Conservation (phyloP, 2,113 vertebrate species). For the Brachyhypopomus gauderio region DNA sequence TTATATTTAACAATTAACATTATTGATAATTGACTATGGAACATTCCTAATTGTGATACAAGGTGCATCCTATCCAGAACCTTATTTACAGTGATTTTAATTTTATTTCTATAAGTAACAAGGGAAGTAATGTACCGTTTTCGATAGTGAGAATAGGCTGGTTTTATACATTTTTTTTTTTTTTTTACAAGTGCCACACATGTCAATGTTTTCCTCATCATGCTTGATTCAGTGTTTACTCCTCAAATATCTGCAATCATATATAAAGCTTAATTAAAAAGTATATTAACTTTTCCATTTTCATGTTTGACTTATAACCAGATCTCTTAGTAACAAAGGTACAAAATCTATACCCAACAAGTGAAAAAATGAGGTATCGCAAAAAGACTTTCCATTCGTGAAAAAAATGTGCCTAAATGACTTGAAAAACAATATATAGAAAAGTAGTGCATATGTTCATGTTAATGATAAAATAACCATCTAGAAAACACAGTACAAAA, state of each 20-base stretch:
- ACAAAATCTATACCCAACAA: slow-evolving; percentile 99
- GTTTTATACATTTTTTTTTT: slow-evolving; percentile 65
- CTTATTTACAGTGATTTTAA: slow-evolving; percentile 85
- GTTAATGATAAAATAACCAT: slow-evolving; percentile 99
- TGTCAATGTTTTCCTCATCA: slow-evolving; percentile 75
- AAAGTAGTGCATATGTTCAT: slow-evolving; percentile 99
- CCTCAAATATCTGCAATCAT: slow-evolving; percentile 84
- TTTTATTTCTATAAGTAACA: slow-evolving; percentile 70
- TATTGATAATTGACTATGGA: slow-evolving; percentile 83
- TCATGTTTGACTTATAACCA: slow-evolving; percentile 97
- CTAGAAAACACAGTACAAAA: slow-evolving; percentile 99
- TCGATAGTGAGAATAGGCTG: slow-evolving; percentile 70
- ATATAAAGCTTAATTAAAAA: slow-evolving; percentile 99
- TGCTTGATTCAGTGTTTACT: slow-evolving; percentile 89
- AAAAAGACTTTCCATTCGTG: slow-evolving; percentile 99
- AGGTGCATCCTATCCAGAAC: slow-evolving; percentile 94
- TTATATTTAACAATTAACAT: slow-evolving; percentile 68
- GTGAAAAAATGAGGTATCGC: slow-evolving; percentile 99
- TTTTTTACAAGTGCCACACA: slow-evolving; percentile 75
- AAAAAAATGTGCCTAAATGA: slow-evolving; percentile 99
- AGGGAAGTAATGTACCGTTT: slow-evolving; percentile 45
- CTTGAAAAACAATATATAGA: slow-evolving; percentile 99
- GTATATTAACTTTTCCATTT: slow-evolving; percentile 94
- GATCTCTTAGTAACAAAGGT: slow-evolving; percentile 99
- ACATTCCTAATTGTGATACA: slow-evolving; percentile 92